Conservation (phyloP, 2,797 vertebrate species). For the Esox masquinongy region DNA sequence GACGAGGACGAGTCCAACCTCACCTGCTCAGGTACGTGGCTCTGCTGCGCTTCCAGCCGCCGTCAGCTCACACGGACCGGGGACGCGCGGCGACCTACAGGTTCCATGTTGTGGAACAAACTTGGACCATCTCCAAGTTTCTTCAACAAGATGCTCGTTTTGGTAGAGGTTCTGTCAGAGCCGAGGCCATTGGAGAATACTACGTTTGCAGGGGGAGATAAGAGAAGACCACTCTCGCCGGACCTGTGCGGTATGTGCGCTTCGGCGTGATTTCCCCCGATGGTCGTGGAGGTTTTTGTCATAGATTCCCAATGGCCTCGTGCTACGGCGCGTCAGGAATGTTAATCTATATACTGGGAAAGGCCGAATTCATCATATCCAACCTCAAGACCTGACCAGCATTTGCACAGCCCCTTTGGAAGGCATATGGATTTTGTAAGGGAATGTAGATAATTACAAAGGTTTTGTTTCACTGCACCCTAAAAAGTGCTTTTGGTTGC, state of each 20-base stretch:
- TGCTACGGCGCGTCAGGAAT: not conserved
- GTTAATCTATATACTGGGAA: not conserved
- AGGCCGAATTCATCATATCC: not conserved
- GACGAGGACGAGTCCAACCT: constrained; percentile 85
- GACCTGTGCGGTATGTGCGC: not conserved
- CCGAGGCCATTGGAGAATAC: not conserved
- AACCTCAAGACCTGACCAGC: not conserved
- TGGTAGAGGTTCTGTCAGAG: not conserved
- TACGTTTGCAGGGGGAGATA: not conserved
- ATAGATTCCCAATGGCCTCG: not conserved
- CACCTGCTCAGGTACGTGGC: constrained; percentile 79
- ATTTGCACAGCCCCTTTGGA: not conserved
- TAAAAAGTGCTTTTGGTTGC: not conserved
- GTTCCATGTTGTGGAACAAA: not conserved
- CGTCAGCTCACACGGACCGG: not conserved
- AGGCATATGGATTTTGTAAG: not conserved
- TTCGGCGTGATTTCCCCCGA: not conserved
- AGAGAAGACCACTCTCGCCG: not conserved
- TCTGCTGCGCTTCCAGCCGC: not conserved
- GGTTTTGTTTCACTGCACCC: not conserved
- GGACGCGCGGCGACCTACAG: not conserved
- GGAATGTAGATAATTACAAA: not conserved
- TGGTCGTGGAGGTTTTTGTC: not conserved
- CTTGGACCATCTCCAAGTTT: not conserved
- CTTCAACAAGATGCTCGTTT: not conserved